phyloP scores from a whole-genome alignment of 2,888 invertebrate genomes.

The Cordilura impudica region DNA sequence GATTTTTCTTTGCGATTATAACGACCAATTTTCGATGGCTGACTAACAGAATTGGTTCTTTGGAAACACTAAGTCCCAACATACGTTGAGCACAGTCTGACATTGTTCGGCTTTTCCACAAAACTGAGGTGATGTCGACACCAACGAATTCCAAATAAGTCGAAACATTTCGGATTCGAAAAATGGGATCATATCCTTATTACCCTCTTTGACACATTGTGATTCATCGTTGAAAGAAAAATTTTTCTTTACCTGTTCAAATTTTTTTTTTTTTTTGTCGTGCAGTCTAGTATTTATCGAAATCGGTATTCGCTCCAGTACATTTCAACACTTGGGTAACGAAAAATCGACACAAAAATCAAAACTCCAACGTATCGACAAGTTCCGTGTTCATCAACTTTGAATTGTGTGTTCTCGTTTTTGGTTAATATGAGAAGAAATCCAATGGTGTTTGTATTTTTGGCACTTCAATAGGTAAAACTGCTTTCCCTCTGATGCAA shows the following conservation, averaged over 20 bases:
- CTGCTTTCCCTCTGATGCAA: constrained; percentile 27
- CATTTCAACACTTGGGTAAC: constrained; percentile 49
- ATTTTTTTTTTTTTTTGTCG: no score
- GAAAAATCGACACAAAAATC: constrained; percentile 43
- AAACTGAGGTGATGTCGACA: no score
- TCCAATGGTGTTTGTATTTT: neutral
- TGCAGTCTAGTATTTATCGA: constrained; percentile 36
- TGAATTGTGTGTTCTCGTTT: no score
- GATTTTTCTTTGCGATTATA: no score
- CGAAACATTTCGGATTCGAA: constrained; percentile 54
- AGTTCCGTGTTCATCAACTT: constrained; percentile 31
- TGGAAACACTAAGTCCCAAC: no score
- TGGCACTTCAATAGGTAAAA: constrained; percentile 17
- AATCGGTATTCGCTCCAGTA: constrained; percentile 50
- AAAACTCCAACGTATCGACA: constrained; percentile 44
- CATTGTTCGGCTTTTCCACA: no score
- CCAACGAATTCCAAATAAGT: constrained; percentile 55
- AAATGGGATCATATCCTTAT: constrained; percentile 58
- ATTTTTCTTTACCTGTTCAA: no score
- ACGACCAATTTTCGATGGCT: no score
- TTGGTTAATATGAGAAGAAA: constrained; percentile 19
- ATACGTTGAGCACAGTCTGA: no score
- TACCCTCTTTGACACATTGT: constrained; percentile 60
- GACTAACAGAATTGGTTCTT: no score
- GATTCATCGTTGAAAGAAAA: constrained; percentile 39